Percentiles rank a stretch among this genome's conserved stretches.
These are phyloP conservation scores for Apeira syringaria DNA, from an alignment of 2,888 invertebrate species.

Conservation along the genomic window DNA sequence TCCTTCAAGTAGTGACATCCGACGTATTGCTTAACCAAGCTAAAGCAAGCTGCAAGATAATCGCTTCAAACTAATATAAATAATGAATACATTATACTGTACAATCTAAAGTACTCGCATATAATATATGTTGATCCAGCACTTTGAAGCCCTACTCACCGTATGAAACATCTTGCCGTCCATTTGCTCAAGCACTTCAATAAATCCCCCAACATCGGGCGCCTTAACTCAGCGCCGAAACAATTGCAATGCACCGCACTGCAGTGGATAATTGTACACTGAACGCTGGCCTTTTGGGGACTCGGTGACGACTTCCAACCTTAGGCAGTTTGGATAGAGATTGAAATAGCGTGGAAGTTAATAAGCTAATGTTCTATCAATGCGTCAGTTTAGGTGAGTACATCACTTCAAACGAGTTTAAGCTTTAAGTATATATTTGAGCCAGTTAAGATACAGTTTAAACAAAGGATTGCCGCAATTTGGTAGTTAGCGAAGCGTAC, in stretches of 20 bases:
- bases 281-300: slow-evolving; percentile 16
- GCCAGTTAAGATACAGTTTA: no score
- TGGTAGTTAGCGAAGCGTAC: no score
- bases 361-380: neutral
- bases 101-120: no score
- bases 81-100: no score
- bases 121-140: no score
- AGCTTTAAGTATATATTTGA: no score
- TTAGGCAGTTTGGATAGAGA: slow-evolving; percentile 8
- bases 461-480: no score
- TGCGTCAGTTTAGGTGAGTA: slow-evolving; percentile 1
- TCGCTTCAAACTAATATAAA: no score
- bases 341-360: slow-evolving; percentile 4
- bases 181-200: slow-evolving; percentile 19
- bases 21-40: no score
- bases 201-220: slow-evolving; percentile 27
- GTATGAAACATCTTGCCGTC: slow-evolving; percentile 14
- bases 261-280: slow-evolving; percentile 31
- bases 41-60: no score
- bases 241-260: slow-evolving; percentile 29
- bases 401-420: neutral
- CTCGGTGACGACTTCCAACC: neutral
- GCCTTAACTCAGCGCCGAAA: slow-evolving; percentile 25
- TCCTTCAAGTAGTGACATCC: no score
- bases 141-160: no score